Percentiles rank a stretch among this genome's conserved stretches.
Conservation (phyloP, 2,888 invertebrate genomes). For the Cyaniris semiargus region DNA sequence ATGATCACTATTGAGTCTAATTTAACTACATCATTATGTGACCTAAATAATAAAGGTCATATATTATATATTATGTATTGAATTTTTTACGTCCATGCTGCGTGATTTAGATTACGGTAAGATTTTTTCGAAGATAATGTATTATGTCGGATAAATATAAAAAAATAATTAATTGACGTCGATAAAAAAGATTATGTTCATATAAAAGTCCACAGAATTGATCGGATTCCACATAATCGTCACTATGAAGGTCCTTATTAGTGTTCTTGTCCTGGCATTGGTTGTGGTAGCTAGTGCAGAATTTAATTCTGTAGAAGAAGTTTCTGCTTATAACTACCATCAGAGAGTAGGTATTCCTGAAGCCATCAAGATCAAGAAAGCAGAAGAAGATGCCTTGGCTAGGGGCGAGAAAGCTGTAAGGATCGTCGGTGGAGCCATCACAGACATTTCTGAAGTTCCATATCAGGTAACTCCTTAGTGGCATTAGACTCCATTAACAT, state of each 20-base stretch:
- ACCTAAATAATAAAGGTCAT: too few species aligned
- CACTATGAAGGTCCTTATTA: background rate
- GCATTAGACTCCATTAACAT: too few species aligned
- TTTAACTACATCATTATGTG: too few species aligned
- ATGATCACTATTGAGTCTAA: too few species aligned
- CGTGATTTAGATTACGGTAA: background rate
- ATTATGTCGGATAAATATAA: conserved; percentile 1
- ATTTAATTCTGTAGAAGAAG: background rate
- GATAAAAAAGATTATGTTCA: background rate
- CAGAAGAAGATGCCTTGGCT: conserved; percentile 12
- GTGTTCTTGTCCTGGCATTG: background rate
- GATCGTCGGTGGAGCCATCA: conserved; percentile 24
- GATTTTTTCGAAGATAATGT: background rate
- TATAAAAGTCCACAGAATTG: background rate
- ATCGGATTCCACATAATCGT: background rate
- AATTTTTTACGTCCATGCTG: background rate
- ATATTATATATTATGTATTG: background rate
- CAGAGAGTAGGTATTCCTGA: conserved; percentile 1
- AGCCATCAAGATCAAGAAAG: conserved; percentile 25
- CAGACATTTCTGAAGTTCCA: conserved; percentile 28
- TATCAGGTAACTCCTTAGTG: conserved; percentile 26
- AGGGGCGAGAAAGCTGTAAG: background rate
- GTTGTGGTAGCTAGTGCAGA: background rate
- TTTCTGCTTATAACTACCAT: background rate
- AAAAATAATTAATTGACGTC: background rate